phyloP scores from a whole-genome alignment of 2,797 vertebrate genomes.

The Amblyopsis hoosieri region DNA sequence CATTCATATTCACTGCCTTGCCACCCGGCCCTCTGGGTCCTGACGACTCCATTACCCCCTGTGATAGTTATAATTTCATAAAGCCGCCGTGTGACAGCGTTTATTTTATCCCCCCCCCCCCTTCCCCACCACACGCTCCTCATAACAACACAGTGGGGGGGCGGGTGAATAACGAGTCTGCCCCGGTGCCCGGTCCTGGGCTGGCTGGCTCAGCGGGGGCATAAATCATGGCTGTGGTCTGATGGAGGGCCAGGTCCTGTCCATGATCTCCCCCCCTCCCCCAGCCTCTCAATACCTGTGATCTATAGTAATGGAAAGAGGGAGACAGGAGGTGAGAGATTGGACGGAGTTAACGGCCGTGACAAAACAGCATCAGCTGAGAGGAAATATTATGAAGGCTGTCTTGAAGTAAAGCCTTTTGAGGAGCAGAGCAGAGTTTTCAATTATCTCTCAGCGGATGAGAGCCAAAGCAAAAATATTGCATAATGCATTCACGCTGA shows the following conservation, averaged over 20 bases:
- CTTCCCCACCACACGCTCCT: constrained; percentile 69
- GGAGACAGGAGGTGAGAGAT: constrained; percentile 71
- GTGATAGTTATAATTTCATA: constrained; percentile 86
- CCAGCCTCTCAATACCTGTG: constrained; percentile 41
- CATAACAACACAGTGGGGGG: constrained; percentile 58
- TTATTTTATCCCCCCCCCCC: constrained; percentile 77
- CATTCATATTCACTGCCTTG: constrained; percentile 43
- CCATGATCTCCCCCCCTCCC: constrained; percentile 17
- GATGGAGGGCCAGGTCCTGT: constrained; percentile 49
- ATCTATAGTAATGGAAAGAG: constrained; percentile 67
- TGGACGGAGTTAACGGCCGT: constrained; percentile 58
- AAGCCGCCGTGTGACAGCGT: constrained; percentile 77
- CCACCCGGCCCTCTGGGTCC: constrained; percentile 47
- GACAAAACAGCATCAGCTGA: constrained; percentile 55
- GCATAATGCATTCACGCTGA: constrained; percentile 8
- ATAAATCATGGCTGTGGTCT: constrained; percentile 61
- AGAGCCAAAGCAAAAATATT: neutral
- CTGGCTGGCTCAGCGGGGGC: constrained; percentile 24
- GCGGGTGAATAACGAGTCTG: constrained; percentile 51
- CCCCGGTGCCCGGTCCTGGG: constrained; percentile 23
- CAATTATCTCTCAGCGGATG: constrained; percentile 9
- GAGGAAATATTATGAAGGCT: constrained; percentile 53
- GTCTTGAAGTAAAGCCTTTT: constrained; percentile 12
- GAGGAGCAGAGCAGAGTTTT: constrained; percentile 24
- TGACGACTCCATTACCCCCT: constrained; percentile 70